Base-by-base conservation (phyloP, 1,140 invertebrate genomes). In the Brachionus manjavacas region DNA sequence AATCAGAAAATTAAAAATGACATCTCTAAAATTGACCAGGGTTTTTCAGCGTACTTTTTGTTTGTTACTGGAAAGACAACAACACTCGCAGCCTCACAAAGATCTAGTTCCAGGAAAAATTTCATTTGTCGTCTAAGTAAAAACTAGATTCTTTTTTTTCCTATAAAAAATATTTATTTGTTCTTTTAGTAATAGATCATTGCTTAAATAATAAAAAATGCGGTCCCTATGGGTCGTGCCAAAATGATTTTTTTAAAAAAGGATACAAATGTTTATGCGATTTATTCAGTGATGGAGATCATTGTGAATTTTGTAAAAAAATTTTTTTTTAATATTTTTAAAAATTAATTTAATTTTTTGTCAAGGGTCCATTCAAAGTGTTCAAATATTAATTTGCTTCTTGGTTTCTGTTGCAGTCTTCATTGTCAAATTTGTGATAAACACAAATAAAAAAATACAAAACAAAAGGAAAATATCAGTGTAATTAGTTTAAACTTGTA, bases 71-170 rank as follows among this genome's bases (percentile, higher is more conserved):
- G 52, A 16, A 60, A 60, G 20, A 9, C 9, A 23, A 60, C 52
- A 2, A 20, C n/a, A 20, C 7, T 60, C 16, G 7, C 20, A 60
- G 52, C 9, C 25, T 60, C 52, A 20, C n/a, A 2, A 20, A 20
- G 52, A 20, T 1, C 1, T 20, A 60, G 52, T 60, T 60, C 52
- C 2, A 31, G 31, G 16, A 68, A 49, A 76, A 49, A 76, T 9
- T 76, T 46, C 25, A 76, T 76, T 11, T 76, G 72, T 49, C 72
- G 72, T n/a, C 11, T 76, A n/a, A 76, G 72, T 76, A 76, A 49
- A 16, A 31, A 9, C n/a, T 74, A 2, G 20, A 20, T 4, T 25
- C 4, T 28, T 8, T 74, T 39, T 41, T 74, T 16, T 46, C 41
- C 4, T 11, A 14, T 41, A 31, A 25, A 28, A 23, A 76, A 46